Evolutionary conservation across 2,797 vertebrate species (phyloP).

Genomic region (Tarsius wallacei): DNA sequence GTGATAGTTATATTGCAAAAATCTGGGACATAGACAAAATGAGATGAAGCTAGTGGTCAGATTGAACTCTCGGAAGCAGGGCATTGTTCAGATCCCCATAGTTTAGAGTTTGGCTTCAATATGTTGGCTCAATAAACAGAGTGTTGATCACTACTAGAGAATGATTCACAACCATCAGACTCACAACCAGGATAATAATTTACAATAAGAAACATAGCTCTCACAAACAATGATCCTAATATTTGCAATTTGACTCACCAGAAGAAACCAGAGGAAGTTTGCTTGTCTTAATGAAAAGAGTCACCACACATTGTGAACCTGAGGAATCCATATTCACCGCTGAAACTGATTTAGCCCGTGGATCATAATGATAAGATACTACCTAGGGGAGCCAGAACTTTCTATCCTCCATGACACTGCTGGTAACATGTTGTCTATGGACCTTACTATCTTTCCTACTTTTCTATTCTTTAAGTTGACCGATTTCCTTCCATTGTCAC

Average conservation of each 20-base stretch:
- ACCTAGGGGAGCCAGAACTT: neutral
- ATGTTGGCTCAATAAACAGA: neutral
- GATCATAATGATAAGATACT: neutral
- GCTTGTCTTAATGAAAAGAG: neutral
- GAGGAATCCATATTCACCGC: neutral
- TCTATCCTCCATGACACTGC: neutral
- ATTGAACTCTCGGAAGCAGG: neutral
- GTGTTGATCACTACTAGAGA: neutral
- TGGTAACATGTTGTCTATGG: neutral
- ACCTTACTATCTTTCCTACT: neutral
- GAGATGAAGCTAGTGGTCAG: neutral
- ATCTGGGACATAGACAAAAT: neutral
- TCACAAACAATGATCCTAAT: neutral
- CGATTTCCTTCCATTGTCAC: neutral
- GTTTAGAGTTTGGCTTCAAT: neutral
- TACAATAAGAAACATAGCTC: neutral
- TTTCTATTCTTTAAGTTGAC: neutral
- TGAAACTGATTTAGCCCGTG: neutral
- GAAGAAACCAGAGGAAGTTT: neutral
- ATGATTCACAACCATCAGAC: neutral
- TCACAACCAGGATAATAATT: neutral
- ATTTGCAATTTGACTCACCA: neutral
- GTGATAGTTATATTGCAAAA: neutral
- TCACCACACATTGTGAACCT: neutral
- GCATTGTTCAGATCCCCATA: neutral